A percentile compares a stretch with the other conserved stretches of the same genome.
Evolutionary conservation across 2,888 invertebrate species (phyloP).

Genomic region (Leptopilina myrica): DNA sequence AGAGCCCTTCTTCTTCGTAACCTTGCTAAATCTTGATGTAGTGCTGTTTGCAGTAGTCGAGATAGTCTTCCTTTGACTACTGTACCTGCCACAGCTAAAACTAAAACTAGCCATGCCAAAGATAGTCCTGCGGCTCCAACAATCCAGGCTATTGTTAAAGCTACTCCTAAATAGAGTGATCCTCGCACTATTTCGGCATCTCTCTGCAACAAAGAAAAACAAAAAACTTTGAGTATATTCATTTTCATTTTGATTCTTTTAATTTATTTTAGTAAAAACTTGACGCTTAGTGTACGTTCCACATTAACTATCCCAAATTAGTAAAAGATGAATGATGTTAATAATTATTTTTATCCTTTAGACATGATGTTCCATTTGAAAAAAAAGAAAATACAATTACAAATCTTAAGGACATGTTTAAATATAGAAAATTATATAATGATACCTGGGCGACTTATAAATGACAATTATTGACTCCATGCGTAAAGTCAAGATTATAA

Average conservation of each 20-base stretch:
- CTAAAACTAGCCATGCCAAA: conserved; percentile 73
- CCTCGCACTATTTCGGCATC: conserved; percentile 68
- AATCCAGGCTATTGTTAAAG: conserved; percentile 71
- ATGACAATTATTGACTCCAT: too few species aligned
- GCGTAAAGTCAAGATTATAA: too few species aligned
- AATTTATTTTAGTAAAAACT: background rate
- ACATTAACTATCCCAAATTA: too few species aligned
- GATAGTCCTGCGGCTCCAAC: conserved; percentile 73
- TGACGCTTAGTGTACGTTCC: too few species aligned
- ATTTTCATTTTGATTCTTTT: background rate
- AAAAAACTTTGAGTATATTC: background rate
- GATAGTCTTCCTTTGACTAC: conserved; percentile 69
- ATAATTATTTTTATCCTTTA: too few species aligned
- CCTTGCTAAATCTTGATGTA: conserved; percentile 71
- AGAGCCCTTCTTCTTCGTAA: conserved; percentile 77
- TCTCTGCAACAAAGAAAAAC: conserved; percentile 59
- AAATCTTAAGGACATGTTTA: background rate
- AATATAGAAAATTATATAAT: too few species aligned
- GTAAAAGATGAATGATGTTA: too few species aligned
- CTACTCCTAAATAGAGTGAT: conserved; percentile 65
- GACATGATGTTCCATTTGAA: too few species aligned
- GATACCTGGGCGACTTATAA: too few species aligned
- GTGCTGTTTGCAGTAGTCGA: conserved; percentile 67
- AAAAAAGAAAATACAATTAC: too few species aligned
- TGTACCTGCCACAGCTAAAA: conserved; percentile 69